These are phyloP conservation scores for Dendrolimus pini DNA, from an alignment of 2,888 invertebrate genomes.

Conservation along the genomic window DNA sequence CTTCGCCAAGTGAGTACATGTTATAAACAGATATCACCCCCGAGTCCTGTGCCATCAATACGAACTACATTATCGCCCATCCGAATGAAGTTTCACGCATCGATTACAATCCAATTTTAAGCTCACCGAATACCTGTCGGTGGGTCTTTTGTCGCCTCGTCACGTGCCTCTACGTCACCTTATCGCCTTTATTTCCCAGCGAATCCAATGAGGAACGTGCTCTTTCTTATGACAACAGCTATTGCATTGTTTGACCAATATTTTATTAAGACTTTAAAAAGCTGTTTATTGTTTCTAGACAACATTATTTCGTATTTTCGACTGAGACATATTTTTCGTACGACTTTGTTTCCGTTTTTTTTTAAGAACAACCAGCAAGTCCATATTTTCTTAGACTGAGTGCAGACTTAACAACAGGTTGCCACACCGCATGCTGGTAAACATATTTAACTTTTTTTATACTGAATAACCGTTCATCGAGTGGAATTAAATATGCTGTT, in stretches of 20 bases:
- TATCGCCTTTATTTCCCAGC: constrained; percentile 41
- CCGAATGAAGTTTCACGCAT: constrained; percentile 56
- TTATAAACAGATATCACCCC: background rate
- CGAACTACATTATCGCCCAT: constrained; percentile 6
- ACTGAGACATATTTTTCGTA: no score
- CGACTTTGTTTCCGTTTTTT: no score
- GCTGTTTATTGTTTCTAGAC: constrained; percentile 18
- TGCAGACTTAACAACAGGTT: no score
- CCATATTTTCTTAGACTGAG: no score
- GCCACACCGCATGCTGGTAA: no score
- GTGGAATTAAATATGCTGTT: no score
- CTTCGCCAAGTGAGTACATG: no score
- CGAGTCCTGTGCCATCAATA: constrained; percentile 16
- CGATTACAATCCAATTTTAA: constrained; percentile 70
- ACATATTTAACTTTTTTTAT: no score
- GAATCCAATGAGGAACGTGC: constrained; percentile 45
- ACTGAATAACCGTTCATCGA: no score
- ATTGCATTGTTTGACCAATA: constrained; percentile 24
- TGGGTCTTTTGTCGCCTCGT: constrained; percentile 62
- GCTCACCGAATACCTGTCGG: constrained; percentile 57
- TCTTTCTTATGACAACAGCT: constrained; percentile 37
- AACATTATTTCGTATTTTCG: no score
- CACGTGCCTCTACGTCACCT: constrained; percentile 48
- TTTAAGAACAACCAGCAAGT: no score
- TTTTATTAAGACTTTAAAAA: constrained; percentile 28